Evolutionary conservation across 2,797 vertebrate genomes (phyloP), one percentile per base, ranked within the genome.

Genomic region (Scarus forsteni): DNA sequence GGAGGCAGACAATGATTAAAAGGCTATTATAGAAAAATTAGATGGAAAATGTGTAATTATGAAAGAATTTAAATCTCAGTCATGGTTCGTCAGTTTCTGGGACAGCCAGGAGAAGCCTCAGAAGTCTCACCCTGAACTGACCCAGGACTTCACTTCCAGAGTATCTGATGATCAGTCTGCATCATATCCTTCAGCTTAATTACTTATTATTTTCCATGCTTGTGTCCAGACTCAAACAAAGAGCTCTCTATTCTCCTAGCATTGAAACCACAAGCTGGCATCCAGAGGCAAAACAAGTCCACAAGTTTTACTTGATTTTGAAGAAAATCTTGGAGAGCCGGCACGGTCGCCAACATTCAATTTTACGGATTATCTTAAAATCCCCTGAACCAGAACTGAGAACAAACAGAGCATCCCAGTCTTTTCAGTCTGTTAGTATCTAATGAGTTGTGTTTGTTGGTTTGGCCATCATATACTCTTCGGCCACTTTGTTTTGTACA

Each of bases 161-260:
- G 69, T 75, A 72, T 79, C 55, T 76, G 51, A 81, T 82, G 64
- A 84, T 50, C 49, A 60, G 55, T 70, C 65, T 75, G 69, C 62
- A 58, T 75, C 46, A 65, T 60, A 80, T 66, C 69, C 80, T 58
- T 40, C 51, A 60, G 74, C 38, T 60, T 49, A 66, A 77, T 83
- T 79, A 61, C 61, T 71, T 18, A 54, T 52, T 82, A 27, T 60
- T 83, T 89, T 88, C 91, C 84, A 77, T 1, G 18, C 52, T 52
- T 11, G 16, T 42, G 18, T 80, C 86, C 88, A 89, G 73, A 60
- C 45, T 14, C 38, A 83, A 81, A 91, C 84, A 89, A 86, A 89
- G 75, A 66, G 63, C 52, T 36, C 66, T 77, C 45, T 88, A 38
- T 90, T 52, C 52, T 78, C 65, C 59, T 19, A 53, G 73, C 69